These are phyloP conservation scores for Morus bassanus DNA, from an alignment of 2,797 vertebrate genomes.

Conservation along the genomic window DNA sequence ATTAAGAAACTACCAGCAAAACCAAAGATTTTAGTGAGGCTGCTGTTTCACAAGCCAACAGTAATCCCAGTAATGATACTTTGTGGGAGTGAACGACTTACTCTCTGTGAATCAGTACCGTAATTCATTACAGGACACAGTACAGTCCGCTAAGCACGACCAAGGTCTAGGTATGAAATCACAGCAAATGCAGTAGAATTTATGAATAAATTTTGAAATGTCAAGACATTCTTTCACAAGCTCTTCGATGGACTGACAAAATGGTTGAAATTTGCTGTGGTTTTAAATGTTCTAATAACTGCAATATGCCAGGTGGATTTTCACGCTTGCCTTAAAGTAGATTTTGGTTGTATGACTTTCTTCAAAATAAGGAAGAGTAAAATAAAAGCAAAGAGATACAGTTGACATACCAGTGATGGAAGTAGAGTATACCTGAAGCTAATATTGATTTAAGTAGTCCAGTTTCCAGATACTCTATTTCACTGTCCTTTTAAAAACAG, in stretches of 20 bases:
- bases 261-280: background rate
- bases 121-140: background rate
- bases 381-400: background rate
- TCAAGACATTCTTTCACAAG: background rate
- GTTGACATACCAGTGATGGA: background rate
- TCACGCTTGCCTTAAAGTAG: background rate
- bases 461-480: background rate
- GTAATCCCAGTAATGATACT: background rate
- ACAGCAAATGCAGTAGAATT: background rate
- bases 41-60: background rate
- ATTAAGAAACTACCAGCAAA: conserved; percentile 2
- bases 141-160: background rate
- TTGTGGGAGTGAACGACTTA: background rate
- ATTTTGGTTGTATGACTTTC: background rate
- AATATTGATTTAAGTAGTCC: background rate
- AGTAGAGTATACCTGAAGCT: background rate
- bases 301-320: background rate
- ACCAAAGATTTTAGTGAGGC: background rate
- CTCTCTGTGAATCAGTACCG: background rate
- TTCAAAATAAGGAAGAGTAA: background rate
- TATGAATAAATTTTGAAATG: background rate
- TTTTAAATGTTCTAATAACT: background rate
- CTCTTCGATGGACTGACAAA: background rate
- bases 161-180: background rate
- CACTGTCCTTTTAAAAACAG: background rate